phyloP scores from a whole-genome alignment of 2,888 invertebrate genomes.

The Torymus tubicola region DNA sequence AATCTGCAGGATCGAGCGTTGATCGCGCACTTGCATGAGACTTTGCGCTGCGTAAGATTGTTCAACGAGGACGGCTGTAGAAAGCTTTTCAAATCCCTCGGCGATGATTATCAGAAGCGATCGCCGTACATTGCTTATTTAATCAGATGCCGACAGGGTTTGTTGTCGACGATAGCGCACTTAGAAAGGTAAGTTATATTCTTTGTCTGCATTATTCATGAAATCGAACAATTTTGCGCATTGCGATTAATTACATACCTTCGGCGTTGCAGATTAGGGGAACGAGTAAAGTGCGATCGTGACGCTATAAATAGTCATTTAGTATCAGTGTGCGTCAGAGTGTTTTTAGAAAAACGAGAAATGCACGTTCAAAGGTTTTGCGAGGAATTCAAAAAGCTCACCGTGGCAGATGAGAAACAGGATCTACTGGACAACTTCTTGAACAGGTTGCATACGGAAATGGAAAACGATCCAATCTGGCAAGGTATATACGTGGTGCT shows the following conservation, averaged over 20 bases:
- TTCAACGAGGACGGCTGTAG: slow-evolving; percentile 85
- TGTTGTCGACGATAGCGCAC: slow-evolving; percentile 86
- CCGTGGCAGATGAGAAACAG: slow-evolving; percentile 93
- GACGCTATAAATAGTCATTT: slow-evolving; percentile 86
- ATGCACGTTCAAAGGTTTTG: slow-evolving; percentile 85
- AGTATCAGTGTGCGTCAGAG: slow-evolving; percentile 85
- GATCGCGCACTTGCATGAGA: slow-evolving; percentile 89
- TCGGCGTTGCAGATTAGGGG: slow-evolving; percentile 76
- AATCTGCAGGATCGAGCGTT: slow-evolving; percentile 87
- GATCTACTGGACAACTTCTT: slow-evolving; percentile 91
- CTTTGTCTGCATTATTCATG: not conserved
- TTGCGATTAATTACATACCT: too few species aligned
- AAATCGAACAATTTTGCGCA: too few species aligned
- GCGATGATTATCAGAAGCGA: slow-evolving; percentile 86
- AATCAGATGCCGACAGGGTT: slow-evolving; percentile 86
- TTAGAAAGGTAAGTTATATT: slow-evolving; percentile 80
- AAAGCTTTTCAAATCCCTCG: slow-evolving; percentile 85
- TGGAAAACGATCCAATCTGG: slow-evolving; percentile 85
- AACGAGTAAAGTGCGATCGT: slow-evolving; percentile 83
- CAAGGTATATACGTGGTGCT: slow-evolving; percentile 77
- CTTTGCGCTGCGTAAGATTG: slow-evolving; percentile 86
- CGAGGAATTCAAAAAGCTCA: slow-evolving; percentile 87
- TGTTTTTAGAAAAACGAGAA: slow-evolving; percentile 89
- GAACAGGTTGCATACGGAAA: slow-evolving; percentile 82
- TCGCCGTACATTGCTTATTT: slow-evolving; percentile 91